Conservation (phyloP, 2,888 invertebrate species). For the Syritta pipiens region DNA sequence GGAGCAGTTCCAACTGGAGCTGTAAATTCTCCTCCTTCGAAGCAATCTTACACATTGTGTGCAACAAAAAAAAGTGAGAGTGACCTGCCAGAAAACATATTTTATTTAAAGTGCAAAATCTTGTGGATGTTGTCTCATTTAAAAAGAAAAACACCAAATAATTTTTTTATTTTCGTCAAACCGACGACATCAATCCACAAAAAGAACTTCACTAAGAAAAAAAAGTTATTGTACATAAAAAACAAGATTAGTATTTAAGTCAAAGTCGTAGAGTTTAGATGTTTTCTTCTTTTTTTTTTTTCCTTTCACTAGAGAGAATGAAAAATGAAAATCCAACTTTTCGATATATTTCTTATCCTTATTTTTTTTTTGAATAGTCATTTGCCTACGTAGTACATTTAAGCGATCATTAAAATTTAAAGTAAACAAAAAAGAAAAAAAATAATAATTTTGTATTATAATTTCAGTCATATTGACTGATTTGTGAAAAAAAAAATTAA, state of each 20-base stretch:
- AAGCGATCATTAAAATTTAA: slow-evolving; percentile 53
- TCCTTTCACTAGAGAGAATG: slow-evolving; percentile 19
- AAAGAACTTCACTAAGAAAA: slow-evolving; percentile 49
- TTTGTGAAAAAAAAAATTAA: slow-evolving; percentile 18
- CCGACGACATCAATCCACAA: too few species aligned
- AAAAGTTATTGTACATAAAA: slow-evolving; percentile 59
- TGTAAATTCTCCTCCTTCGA: slow-evolving; percentile 72
- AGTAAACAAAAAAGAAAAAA: slow-evolving; percentile 39
- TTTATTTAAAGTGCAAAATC: neutral
- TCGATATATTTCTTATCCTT: slow-evolving; percentile 27
- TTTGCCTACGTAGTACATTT: slow-evolving; percentile 61
- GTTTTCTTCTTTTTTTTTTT: slow-evolving; percentile 39
- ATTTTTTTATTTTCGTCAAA: too few species aligned
- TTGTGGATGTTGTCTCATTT: too few species aligned
- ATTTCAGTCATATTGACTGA: slow-evolving; percentile 76
- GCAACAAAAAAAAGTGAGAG: slow-evolving; percentile 29
- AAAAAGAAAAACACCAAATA: too few species aligned
- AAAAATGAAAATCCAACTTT: slow-evolving; percentile 24
- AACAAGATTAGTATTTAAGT: slow-evolving; percentile 52
- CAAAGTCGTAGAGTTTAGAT: slow-evolving; percentile 49
- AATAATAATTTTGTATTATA: slow-evolving; percentile 59
- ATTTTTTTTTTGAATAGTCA: slow-evolving; percentile 47
- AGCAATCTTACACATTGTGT: slow-evolving; percentile 31
- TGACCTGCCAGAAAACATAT: slow-evolving; percentile 14
- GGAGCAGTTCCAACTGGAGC: slow-evolving; percentile 78